phyloP scores from a whole-genome alignment of 53 echinoderm and acorn worm genomes.

The Glandiceps talaboti region DNA sequence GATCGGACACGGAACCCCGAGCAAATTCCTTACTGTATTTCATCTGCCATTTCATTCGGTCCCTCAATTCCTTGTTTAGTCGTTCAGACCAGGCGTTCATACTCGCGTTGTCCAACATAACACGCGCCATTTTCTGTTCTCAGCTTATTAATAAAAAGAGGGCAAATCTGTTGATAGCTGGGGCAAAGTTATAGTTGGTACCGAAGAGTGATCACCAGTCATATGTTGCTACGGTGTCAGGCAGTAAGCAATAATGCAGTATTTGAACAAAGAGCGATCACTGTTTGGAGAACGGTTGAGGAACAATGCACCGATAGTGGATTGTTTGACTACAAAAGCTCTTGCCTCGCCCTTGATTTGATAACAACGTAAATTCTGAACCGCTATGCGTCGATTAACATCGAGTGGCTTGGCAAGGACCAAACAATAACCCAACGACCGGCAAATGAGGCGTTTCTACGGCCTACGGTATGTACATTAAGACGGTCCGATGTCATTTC shows the following conservation, averaged over 20 bases:
- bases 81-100: neutral
- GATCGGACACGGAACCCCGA: neutral
- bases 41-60: neutral
- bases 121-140: neutral
- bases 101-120: neutral
- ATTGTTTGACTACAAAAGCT: neutral
- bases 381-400: neutral
- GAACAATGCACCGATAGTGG: neutral
- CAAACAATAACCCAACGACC: neutral
- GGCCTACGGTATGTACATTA: neutral
- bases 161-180: too few relatives aligned
- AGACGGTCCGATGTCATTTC: too few relatives aligned
- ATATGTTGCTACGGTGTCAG: too few relatives aligned
- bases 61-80: neutral
- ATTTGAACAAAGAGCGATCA: neutral
- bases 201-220: too few relatives aligned
- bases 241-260: too few relatives aligned
- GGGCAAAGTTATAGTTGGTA: too few relatives aligned
- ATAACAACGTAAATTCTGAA: neutral
- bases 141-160: too few relatives aligned
- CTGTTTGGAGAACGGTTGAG: neutral
- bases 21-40: neutral
- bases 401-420: too few relatives aligned
- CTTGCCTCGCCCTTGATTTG: neutral
- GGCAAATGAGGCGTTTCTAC: neutral